Percentiles rank a stretch among this genome's conserved stretches.
Evolutionary conservation across 2,797 vertebrate species (phyloP).

Genomic region (Arctocebus calabarensis): DNA sequence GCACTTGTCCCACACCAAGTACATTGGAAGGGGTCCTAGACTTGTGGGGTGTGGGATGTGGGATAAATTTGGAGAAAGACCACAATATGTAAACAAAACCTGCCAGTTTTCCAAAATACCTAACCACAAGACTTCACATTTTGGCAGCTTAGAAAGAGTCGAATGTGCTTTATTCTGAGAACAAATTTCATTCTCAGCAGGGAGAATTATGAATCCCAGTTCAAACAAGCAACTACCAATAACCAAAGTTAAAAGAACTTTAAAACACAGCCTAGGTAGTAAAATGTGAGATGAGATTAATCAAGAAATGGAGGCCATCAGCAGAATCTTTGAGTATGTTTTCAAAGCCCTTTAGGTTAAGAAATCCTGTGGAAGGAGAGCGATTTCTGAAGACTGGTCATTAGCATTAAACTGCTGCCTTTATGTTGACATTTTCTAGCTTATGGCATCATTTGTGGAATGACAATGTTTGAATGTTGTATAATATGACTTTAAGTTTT

Average conservation of each 20-base stretch:
- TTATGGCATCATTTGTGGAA: neutral
- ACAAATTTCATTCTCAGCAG: conserved; percentile 77
- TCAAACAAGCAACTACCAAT: conserved; percentile 48
- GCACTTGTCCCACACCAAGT: conserved; percentile 74
- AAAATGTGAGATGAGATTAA: neutral
- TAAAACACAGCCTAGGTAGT: neutral
- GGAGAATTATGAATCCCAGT: conserved; percentile 73
- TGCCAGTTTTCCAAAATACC: conserved; percentile 77
- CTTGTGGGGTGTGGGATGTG: conserved; percentile 67
- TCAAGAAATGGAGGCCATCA: neutral
- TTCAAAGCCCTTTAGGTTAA: conserved; percentile 6
- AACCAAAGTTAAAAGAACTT: conserved; percentile 37
- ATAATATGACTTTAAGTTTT: conserved; percentile 20
- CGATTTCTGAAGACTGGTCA: conserved; percentile 27
- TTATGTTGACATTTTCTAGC: neutral
- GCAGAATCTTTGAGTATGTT: neutral
- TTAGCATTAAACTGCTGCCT: conserved; percentile 13
- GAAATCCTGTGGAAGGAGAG: conserved; percentile 5
- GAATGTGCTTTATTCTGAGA: conserved; percentile 79
- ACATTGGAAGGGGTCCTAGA: conserved; percentile 73
- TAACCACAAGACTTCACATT: conserved; percentile 74
- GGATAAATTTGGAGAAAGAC: conserved; percentile 77
- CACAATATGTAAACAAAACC: conserved; percentile 78
- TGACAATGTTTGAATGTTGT: neutral
- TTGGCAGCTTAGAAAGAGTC: conserved; percentile 74